A percentile compares a stretch with the other conserved stretches of the same genome.
These are phyloP conservation scores for Tachysurus fulvidraco DNA, from an alignment of 2,113 vertebrate species.

Conservation along the genomic window DNA sequence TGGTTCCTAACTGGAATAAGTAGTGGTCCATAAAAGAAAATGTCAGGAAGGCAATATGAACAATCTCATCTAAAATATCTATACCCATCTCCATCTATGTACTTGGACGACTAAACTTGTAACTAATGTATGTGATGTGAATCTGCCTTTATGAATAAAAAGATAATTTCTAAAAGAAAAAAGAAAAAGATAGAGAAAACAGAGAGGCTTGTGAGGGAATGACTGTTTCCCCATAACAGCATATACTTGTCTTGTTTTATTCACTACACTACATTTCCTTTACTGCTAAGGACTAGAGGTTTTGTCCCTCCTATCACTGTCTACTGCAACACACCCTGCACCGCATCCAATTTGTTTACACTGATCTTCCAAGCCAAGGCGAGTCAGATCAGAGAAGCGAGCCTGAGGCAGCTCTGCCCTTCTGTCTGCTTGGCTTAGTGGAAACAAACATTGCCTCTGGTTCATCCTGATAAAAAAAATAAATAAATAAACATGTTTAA, in stretches of 20 bases:
- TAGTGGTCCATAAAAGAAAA: no score
- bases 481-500: background rate
- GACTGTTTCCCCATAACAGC: background rate
- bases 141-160: no score
- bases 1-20: no score
- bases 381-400: conserved; percentile 44
- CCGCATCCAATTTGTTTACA: conserved; percentile 44
- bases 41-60: no score
- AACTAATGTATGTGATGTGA: no score
- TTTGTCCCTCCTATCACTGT: background rate
- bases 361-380: conserved; percentile 31
- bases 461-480: conserved; percentile 23
- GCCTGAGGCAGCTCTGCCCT: conserved; percentile 28
- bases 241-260: background rate
- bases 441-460: conserved; percentile 36
- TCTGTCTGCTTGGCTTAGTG: conserved; percentile 50
- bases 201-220: background rate
- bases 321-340: conserved; percentile 18
- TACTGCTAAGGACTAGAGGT: background rate
- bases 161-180: no score
- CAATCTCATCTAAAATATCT: no score
- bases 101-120: no score
- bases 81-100: no score
- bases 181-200: no score
- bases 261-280: background rate